Conservation (phyloP, 2,797 vertebrate species). For the Danio kyathit region DNA sequence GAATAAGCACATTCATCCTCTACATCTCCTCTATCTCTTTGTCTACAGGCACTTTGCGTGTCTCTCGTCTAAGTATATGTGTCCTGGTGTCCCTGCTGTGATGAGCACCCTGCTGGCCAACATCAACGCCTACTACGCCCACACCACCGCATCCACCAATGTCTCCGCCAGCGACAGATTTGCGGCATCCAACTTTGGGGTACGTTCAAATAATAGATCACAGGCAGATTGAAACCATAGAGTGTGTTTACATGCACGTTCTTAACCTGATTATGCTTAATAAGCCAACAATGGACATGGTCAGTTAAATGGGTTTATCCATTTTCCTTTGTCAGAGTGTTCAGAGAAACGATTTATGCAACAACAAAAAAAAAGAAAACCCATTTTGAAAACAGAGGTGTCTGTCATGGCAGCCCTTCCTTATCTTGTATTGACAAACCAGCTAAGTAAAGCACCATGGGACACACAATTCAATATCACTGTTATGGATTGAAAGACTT, state of each 20-base stretch:
- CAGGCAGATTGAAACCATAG: not conserved
- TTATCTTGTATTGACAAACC: constrained; percentile 5
- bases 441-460: not conserved
- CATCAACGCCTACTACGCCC: constrained; percentile 98
- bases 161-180: constrained; percentile 97
- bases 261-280: no score
- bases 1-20: not conserved
- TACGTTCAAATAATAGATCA: constrained; percentile 66
- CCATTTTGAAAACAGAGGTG: constrained; percentile 6
- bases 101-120: constrained; percentile 99
- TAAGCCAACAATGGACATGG: no score
- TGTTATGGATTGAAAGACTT: constrained; percentile 4
- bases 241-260: no score
- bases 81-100: constrained; percentile 93
- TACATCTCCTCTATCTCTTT: constrained; percentile 22
- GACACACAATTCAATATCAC: not conserved
- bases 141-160: constrained; percentile 96
- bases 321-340: no score
- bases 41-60: constrained; percentile 93
- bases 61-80: constrained; percentile 99
- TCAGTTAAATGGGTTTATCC: no score
- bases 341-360: not conserved
- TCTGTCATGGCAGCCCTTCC: not conserved
- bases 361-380: not conserved
- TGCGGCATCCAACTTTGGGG: constrained; percentile 97